Conservation (phyloP, 1,140 invertebrate species). For the Saccostrea cuccullata region DNA sequence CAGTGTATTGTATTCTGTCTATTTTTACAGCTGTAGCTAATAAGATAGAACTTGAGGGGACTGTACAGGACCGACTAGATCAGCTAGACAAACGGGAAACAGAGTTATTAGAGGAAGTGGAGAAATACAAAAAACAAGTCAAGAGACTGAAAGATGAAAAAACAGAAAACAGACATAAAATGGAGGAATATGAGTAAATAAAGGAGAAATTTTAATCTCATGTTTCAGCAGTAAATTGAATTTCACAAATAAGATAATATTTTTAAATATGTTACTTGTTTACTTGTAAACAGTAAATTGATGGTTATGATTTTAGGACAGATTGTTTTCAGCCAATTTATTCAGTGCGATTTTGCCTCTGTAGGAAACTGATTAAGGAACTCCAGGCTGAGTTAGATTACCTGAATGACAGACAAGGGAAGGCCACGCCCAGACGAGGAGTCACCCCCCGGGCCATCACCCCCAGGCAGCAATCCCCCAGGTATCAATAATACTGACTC, state of each 20-base stretch:
- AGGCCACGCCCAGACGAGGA: not conserved
- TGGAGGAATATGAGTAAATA: slow-evolving; percentile 68
- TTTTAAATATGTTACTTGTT: not conserved
- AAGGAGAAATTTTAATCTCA: not conserved
- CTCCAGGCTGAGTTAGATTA: slow-evolving; percentile 31
- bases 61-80: slow-evolving; percentile 71
- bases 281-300: not conserved
- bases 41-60: slow-evolving; percentile 73
- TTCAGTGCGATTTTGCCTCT: not conserved
- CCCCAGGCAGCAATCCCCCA: slow-evolving; percentile 15
- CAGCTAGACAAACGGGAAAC: slow-evolving; percentile 76
- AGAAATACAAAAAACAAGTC: slow-evolving; percentile 65
- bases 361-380: slow-evolving; percentile 25
- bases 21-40: not conserved
- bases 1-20: not conserved
- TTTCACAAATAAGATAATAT: not conserved
- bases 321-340: not conserved
- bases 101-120: slow-evolving; percentile 73
- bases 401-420: slow-evolving; percentile 18
- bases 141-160: slow-evolving; percentile 71
- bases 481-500: not conserved
- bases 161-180: slow-evolving; percentile 62
- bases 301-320: too few relatives aligned
- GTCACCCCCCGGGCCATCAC: not conserved
- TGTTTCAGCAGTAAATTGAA: not conserved